Percentiles rank a stretch among this genome's conserved stretches.
Conservation (phyloP, 2,113 vertebrate species). For the Pavo muticus region DNA sequence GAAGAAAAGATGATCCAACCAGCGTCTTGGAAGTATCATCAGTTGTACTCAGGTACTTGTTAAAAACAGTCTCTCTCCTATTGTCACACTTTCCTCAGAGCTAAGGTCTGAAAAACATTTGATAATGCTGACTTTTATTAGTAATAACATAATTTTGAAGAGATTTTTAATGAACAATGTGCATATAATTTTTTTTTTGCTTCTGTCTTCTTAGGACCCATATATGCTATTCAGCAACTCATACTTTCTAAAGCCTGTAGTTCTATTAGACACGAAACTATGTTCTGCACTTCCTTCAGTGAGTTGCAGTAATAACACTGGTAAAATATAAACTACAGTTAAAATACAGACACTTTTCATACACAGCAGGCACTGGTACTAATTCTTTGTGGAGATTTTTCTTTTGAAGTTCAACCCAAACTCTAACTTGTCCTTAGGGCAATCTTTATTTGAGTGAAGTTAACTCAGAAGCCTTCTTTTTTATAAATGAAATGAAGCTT, state of each 20-base stretch:
- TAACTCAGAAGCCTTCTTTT: not conserved
- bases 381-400: not conserved
- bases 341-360: not conserved
- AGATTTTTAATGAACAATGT: not conserved
- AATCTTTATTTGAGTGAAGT: not conserved
- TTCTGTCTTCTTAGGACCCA: not conserved
- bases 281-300: not conserved
- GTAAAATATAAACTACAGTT: not conserved
- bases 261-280: not conserved
- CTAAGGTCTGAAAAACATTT: not conserved
- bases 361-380: not conserved
- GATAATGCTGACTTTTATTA: not conserved
- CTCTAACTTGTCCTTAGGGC: not conserved
- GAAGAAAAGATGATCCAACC: not conserved
- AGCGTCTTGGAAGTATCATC: not conserved
- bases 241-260: not conserved
- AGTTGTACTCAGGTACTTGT: not conserved
- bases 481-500: not conserved
- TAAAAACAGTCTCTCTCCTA: not conserved
- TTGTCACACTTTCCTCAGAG: not conserved
- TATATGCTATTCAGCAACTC: rapidly evolving
- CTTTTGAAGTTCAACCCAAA: not conserved
- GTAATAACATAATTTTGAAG: not conserved
- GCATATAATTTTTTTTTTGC: not conserved
- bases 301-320: not conserved